Conservation (phyloP, 2,888 invertebrate species). For the Alloplasta piceator region DNA sequence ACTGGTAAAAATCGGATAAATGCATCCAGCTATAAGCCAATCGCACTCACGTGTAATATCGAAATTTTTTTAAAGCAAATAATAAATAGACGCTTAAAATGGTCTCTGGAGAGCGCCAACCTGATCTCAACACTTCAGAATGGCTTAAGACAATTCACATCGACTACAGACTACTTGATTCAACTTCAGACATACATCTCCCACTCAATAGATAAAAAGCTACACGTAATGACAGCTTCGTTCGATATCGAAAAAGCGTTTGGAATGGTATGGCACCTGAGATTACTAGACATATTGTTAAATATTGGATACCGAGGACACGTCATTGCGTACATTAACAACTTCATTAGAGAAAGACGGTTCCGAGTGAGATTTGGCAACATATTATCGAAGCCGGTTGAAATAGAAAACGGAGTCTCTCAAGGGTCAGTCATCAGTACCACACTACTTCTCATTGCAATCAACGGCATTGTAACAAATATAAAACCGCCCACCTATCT, state of each 20-base stretch:
- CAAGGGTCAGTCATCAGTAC: constrained; percentile 64
- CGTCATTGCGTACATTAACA: constrained; percentile 48
- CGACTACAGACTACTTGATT: constrained; percentile 59
- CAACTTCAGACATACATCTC: constrained; percentile 51
- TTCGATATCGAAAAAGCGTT: constrained; percentile 67
- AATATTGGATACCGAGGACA: constrained; percentile 50
- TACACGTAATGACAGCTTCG: constrained; percentile 40
- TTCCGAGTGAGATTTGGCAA: constrained; percentile 48
- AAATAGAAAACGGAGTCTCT: constrained; percentile 60
- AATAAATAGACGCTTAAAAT: constrained; percentile 37
- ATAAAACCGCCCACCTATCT: constrained; percentile 41
- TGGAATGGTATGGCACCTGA: constrained; percentile 61
- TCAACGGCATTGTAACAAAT: constrained; percentile 53
- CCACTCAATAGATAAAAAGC: neutral
- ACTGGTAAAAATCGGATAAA: constrained; percentile 37
- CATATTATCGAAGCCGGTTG: constrained; percentile 19
- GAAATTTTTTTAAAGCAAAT: constrained; percentile 49
- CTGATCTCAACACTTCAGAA: constrained; percentile 14
- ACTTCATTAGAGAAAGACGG: constrained; percentile 58
- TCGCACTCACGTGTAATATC: constrained; percentile 41
- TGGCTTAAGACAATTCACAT: constrained; percentile 38
- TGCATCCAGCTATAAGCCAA: constrained; percentile 33
- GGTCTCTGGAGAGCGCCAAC: constrained; percentile 19
- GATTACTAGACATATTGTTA: constrained; percentile 52
- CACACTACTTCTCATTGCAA: constrained; percentile 63